A percentile compares a stretch with the other conserved stretches of the same genome.
phyloP scores from a whole-genome alignment of 2,113 vertebrate genomes.

The Rhagologus leucostigma region DNA sequence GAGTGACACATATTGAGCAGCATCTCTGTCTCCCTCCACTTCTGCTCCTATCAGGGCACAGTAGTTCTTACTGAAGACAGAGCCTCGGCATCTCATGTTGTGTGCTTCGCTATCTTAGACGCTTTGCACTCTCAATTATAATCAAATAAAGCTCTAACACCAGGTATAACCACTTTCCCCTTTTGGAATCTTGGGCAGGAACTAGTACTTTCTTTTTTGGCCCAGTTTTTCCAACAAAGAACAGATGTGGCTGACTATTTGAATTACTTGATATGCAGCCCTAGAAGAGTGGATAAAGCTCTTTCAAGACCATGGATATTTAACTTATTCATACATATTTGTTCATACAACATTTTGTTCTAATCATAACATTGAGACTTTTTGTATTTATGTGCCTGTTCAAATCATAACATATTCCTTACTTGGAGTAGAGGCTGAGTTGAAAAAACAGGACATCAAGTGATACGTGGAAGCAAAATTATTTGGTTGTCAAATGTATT shows the following conservation, averaged over 20 bases:
- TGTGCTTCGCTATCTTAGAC: background rate
- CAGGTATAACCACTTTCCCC: background rate
- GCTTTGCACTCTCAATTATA: background rate
- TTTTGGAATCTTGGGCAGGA: background rate
- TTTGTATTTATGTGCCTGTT: background rate
- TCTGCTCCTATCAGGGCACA: background rate
- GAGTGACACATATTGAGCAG: rapidly evolving
- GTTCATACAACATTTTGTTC: background rate
- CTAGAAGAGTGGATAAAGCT: background rate
- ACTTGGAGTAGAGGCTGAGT: background rate
- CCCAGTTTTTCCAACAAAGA: background rate
- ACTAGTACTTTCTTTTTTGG: background rate
- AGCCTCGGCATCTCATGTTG: background rate
- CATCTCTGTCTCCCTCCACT: background rate
- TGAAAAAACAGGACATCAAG: background rate
- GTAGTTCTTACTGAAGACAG: background rate
- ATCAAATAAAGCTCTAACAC: background rate
- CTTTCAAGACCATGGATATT: background rate
- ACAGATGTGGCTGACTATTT: background rate
- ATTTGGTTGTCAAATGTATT: background rate
- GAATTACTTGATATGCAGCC: background rate
- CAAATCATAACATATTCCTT: background rate
- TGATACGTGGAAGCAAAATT: background rate
- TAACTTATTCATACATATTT: background rate
- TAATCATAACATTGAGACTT: background rate